Evolutionary conservation across 2,888 invertebrate genomes (phyloP).

Genomic region (Andrena chrysosceles): DNA sequence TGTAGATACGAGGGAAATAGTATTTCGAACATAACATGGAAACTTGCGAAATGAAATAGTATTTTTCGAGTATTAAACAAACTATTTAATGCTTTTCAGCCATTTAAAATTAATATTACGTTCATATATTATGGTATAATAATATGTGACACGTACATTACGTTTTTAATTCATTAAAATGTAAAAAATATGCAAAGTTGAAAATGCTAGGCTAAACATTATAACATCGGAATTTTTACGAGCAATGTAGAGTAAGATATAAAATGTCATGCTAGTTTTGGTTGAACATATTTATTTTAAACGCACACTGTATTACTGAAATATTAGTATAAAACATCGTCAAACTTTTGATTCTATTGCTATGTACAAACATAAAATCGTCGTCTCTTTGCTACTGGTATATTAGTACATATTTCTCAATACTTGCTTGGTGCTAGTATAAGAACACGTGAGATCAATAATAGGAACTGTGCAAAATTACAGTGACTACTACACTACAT

Average conservation of each 20-base stretch:
- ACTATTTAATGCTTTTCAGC: no score
- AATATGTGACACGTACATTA: no score
- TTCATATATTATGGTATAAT: no score
- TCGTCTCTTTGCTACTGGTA: background rate
- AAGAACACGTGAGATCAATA: conserved; percentile 28
- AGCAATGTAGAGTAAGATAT: background rate
- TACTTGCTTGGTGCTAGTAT: background rate
- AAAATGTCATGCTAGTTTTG: background rate
- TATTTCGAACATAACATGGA: background rate
- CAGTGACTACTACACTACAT: conserved; percentile 5
- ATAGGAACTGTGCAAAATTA: conserved; percentile 26
- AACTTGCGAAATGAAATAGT: background rate
- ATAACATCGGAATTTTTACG: no score
- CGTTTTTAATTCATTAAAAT: background rate
- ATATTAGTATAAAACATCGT: conserved; percentile 30
- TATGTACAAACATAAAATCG: conserved; percentile 30
- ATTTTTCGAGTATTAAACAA: background rate
- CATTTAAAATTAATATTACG: no score
- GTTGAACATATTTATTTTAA: conserved; percentile 36
- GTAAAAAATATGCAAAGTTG: background rate
- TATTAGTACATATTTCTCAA: background rate
- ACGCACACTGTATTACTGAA: conserved; percentile 5
- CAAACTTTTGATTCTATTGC: conserved; percentile 1
- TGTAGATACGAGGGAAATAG: background rate
- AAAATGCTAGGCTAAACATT: no score